These are phyloP conservation scores for Bettongia penicillata DNA, from an alignment of 2,113 vertebrate species.

Conservation along the genomic window DNA sequence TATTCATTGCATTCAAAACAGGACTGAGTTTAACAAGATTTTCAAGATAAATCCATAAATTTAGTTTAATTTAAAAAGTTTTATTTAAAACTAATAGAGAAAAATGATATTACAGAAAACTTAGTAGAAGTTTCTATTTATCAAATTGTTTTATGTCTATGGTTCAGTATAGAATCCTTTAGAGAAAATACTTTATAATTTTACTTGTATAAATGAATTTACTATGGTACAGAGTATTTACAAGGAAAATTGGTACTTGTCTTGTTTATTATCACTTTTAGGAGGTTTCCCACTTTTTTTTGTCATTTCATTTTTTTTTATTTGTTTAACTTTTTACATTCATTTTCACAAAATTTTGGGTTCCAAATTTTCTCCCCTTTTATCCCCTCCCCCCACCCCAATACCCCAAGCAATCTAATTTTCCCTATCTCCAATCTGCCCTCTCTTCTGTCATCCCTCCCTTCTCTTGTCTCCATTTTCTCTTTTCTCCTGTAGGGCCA, in stretches of 20 bases:
- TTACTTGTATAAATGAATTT: neutral
- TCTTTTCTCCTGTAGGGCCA: too few relatives aligned
- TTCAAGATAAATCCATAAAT: neutral
- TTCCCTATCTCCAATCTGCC: too few relatives aligned
- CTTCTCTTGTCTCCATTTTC: too few relatives aligned
- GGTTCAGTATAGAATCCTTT: neutral
- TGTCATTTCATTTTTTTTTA: too few relatives aligned
- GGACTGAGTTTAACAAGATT: conserved; percentile 12
- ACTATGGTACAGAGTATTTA: neutral
- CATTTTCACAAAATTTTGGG: too few relatives aligned
- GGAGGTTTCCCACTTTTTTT: neutral
- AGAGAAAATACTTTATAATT: neutral
- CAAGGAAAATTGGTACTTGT: neutral
- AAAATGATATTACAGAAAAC: neutral
- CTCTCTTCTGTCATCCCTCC: too few relatives aligned
- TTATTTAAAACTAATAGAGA: neutral
- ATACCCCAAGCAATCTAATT: too few relatives aligned
- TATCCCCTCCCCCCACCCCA: too few relatives aligned
- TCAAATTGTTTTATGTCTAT: neutral
- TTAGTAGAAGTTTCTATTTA: neutral
- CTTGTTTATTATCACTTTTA: neutral
- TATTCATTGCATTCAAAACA: conserved; percentile 1
- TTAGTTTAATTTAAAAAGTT: neutral
- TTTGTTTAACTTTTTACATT: too few relatives aligned
- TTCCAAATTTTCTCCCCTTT: too few relatives aligned